Evolutionary conservation across 2,888 invertebrate genomes (phyloP), one percentile per base, ranked within the genome.

Genomic region (Lamproptera curius): DNA sequence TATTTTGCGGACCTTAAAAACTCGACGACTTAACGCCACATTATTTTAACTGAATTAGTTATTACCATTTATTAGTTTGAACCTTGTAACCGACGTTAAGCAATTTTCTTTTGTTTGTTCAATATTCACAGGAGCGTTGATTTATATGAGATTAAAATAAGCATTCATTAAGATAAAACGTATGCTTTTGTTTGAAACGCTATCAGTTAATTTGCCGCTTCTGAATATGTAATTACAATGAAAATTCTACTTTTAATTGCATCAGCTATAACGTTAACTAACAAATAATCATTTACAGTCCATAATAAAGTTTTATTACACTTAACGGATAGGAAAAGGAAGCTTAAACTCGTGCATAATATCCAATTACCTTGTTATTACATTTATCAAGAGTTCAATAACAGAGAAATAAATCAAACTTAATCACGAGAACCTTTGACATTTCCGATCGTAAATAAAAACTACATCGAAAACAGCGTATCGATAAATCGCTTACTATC

Each of bases 41-140:
- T 82, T 84, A 81, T 82, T 79, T 75, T 78, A 79, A 84, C 71
- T 82, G 79, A 83, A 84, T 83, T 70, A 70, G 70, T 76, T 76
- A 79, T 82, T 82, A 84, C 83, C 79, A 82, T 73, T 70, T 65
- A 67, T 67, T 72, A 78, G 75, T 79, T 76, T 75, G 72, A 80
- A 73, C 73, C 71, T 70, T 70, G 70, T 62, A 66, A 63, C 59
- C 55, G 62, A 57, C 65, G 61, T 67, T 61, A 61, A 63, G 67
- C 67, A 67, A 39, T 70, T 68, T 56, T 59, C 58, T 57, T 58
- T 63, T 62, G 56, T 77, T 77, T 74, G 73, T 76, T 70, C 66
- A 72, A 71, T 69, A 65, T 65, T 68, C 31, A 11, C 31, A 31
- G 13, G 11, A 31, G n/a, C 62, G 59, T 16, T 5, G 31, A 28